phyloP scores from a whole-genome alignment of 2,888 invertebrate genomes.

The Agapostemon virescens region DNA sequence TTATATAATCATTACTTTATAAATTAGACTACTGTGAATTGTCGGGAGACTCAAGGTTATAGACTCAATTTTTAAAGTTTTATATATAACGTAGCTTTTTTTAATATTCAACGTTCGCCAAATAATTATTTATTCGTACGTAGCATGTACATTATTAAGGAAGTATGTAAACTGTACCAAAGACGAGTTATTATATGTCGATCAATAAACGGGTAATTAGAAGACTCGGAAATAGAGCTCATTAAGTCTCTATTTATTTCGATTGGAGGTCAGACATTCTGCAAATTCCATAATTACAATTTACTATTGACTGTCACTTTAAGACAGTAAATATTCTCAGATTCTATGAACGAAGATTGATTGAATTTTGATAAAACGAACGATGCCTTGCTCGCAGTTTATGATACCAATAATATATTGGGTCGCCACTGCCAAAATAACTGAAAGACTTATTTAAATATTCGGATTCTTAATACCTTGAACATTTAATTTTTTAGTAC shows the following conservation, averaged over 20 bases:
- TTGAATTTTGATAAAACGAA: background rate
- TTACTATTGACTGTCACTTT: background rate
- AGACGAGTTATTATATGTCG: slow-evolving; percentile 68
- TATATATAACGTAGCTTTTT: slow-evolving; percentile 1
- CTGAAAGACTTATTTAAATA: too few relatives aligned
- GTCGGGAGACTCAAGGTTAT: background rate
- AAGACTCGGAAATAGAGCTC: slow-evolving; percentile 33
- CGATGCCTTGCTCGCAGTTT: background rate
- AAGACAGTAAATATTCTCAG: background rate
- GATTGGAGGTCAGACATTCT: background rate
- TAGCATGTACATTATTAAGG: slow-evolving; percentile 33
- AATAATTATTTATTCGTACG: slow-evolving; percentile 42
- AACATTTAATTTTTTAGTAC: too few relatives aligned
- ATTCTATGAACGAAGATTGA: too few relatives aligned
- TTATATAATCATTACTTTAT: background rate
- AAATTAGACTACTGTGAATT: background rate
- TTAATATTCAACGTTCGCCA: slow-evolving; percentile 15
- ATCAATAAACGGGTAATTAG: slow-evolving; percentile 61
- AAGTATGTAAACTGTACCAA: slow-evolving; percentile 70
- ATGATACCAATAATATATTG: background rate
- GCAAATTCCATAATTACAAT: background rate
- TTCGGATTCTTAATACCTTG: too few relatives aligned
- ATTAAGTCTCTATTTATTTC: slow-evolving; percentile 4
- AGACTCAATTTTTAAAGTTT: slow-evolving; percentile 13
- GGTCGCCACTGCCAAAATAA: background rate